A percentile compares a stretch with the other conserved stretches of the same genome.
phyloP scores from a whole-genome alignment of 2,888 invertebrate genomes.

The Callyntrura sp. region DNA sequence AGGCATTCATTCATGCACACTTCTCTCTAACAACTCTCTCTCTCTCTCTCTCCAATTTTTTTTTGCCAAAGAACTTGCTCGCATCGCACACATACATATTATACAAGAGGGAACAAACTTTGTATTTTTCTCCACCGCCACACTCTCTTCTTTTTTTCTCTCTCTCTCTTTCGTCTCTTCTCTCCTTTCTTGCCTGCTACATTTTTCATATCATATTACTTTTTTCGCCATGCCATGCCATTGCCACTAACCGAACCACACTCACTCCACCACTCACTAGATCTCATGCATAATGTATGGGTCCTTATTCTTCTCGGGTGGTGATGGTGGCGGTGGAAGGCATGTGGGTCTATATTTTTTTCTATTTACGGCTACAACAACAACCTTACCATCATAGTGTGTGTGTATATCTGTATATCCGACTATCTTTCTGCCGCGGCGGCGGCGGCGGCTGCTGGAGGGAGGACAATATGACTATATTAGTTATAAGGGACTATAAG shows the following conservation, averaged over 20 bases:
- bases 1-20: slow-evolving; percentile 34
- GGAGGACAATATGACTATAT: no score
- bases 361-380: no score
- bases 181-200: slow-evolving; percentile 33
- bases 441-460: no score
- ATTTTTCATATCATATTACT: slow-evolving; percentile 39
- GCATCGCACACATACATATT: neutral
- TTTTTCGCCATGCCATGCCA: neutral
- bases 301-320: neutral
- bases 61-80: neutral
- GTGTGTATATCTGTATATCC: neutral
- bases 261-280: slow-evolving; percentile 9
- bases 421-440: no score
- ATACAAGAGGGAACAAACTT: neutral
- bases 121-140: neutral
- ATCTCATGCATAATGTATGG: slow-evolving; percentile 44
- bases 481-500: neutral
- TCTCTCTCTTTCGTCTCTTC: neutral
- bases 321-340: neutral
- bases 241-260: slow-evolving; percentile 5
- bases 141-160: slow-evolving; percentile 5
- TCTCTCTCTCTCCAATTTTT: neutral
- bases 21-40: neutral
- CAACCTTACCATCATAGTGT: neutral
- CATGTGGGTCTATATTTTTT: no score